A percentile compares a stretch with the other conserved stretches of the same genome.
Evolutionary conservation across 2,888 invertebrate genomes (phyloP).

Genomic region (Tetranychus piercei): DNA sequence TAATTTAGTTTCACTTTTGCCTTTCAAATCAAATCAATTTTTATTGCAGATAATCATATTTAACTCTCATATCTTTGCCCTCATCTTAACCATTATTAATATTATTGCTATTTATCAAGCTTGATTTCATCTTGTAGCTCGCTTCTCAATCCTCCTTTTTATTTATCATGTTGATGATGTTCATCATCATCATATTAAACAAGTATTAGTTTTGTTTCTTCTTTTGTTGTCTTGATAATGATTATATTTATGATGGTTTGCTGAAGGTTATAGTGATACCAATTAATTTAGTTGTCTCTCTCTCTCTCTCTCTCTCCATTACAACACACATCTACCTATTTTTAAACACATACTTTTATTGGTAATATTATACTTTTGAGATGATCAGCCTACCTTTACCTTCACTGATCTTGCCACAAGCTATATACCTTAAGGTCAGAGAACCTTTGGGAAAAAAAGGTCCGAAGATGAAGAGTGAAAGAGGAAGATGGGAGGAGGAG

Average conservation of each 20-base stretch:
- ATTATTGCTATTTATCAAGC: background rate
- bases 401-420: background rate
- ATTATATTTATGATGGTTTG: background rate
- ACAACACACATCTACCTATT: background rate
- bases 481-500: background rate
- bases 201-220: background rate
- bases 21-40: background rate
- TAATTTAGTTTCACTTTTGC: background rate
- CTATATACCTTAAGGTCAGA: slow-evolving; percentile 1
- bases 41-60: background rate
- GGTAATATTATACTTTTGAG: background rate
- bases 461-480: background rate
- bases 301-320: background rate
- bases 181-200: background rate
- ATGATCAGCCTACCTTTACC: background rate
- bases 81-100: background rate
- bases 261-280: background rate
- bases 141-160: background rate
- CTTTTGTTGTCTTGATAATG: background rate
- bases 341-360: background rate
- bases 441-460: background rate
- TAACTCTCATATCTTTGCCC: background rate
- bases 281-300: background rate
- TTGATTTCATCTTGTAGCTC: background rate
- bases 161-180: background rate